Conservation (phyloP, 2,888 invertebrate genomes). For the Drosophila putrida region DNA sequence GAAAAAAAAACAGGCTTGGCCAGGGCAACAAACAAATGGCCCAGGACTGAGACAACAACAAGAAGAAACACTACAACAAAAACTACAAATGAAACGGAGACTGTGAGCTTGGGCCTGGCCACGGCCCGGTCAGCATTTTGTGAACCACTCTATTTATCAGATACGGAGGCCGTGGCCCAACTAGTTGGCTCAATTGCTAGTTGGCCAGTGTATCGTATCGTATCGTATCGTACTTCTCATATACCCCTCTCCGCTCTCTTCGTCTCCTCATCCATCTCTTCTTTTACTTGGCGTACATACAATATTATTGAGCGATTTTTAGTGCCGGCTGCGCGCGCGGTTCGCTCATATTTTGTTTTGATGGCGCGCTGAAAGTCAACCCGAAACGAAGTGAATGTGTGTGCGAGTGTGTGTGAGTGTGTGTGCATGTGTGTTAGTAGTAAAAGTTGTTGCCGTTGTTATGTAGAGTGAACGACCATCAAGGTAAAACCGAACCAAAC, state of each 20-base stretch:
- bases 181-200: slow-evolving; percentile 80
- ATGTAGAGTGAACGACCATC: slow-evolving; percentile 79
- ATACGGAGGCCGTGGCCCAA: slow-evolving; percentile 70
- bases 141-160: slow-evolving; percentile 83
- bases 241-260: too few species aligned
- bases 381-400: slow-evolving; percentile 22
- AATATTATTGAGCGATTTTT: slow-evolving; percentile 82
- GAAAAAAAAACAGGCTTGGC: slow-evolving; percentile 77
- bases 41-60: slow-evolving; percentile 57
- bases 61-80: background rate
- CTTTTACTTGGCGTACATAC: slow-evolving; percentile 18
- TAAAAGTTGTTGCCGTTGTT: slow-evolving; percentile 75
- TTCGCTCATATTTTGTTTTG: slow-evolving; percentile 81
- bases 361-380: slow-evolving; percentile 80
- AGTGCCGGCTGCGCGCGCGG: slow-evolving; percentile 64
- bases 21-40: slow-evolving; percentile 72
- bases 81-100: slow-evolving; percentile 8
- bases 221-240: slow-evolving; percentile 11
- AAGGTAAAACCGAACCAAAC: slow-evolving; percentile 67
- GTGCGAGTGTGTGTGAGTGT: slow-evolving; percentile 2
- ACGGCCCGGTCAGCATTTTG: slow-evolving; percentile 76
- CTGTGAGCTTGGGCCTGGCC: slow-evolving; percentile 34
- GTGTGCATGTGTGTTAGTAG: slow-evolving; percentile 70
- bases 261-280: background rate
- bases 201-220: slow-evolving; percentile 68